Conservation (phyloP, 2,113 vertebrate genomes). For the Neoarius graeffei region DNA sequence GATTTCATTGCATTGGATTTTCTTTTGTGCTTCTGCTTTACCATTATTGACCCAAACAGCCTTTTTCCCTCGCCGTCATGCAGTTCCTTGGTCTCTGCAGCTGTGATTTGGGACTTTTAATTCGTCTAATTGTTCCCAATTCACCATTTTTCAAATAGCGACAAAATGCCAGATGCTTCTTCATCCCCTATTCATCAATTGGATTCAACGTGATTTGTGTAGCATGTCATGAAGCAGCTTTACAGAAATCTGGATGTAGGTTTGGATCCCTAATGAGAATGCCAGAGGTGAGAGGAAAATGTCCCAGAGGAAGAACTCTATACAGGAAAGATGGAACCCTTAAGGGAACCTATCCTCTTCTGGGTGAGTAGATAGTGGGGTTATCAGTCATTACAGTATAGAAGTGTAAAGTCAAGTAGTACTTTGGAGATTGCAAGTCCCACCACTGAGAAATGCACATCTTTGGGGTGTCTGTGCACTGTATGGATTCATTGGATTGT, state of each 20-base stretch:
- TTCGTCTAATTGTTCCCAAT: constrained; percentile 2
- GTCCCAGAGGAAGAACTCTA: not conserved
- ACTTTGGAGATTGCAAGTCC: not conserved
- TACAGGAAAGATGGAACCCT: not conserved
- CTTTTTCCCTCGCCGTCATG: not conserved
- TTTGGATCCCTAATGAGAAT: not conserved
- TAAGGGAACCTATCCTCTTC: not conserved
- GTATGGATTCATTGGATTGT: not conserved
- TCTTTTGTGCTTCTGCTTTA: not conserved
- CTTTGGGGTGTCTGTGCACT: not conserved
- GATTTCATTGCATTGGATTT: not conserved
- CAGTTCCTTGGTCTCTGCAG: not conserved
- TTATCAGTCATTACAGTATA: not conserved
- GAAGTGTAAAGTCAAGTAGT: not conserved
- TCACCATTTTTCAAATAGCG: not conserved
- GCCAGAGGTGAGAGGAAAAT: not conserved
- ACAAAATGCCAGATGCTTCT: constrained; percentile 6
- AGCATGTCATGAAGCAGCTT: not conserved
- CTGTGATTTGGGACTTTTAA: not conserved
- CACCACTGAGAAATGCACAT: not conserved
- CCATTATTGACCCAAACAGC: not conserved
- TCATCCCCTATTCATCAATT: not conserved
- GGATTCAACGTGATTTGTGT: not conserved
- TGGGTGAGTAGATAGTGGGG: not conserved
- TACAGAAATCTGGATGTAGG: not conserved